Evolutionary conservation across 1,140 invertebrate species (phyloP), one percentile per base, ranked within the genome.

Genomic region (Episyrphus balteatus): DNA sequence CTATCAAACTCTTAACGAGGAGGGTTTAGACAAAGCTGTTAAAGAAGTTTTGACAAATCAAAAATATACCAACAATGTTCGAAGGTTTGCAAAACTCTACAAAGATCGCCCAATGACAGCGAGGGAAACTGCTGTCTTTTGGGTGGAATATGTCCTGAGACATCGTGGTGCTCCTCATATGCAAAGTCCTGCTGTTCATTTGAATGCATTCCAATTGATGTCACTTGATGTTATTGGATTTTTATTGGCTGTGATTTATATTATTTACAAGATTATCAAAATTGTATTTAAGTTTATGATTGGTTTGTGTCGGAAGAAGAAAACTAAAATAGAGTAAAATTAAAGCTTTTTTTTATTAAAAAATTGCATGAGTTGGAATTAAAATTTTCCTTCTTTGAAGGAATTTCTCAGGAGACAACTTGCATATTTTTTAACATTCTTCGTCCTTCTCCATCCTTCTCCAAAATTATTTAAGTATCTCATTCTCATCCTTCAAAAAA

Each of bases 151-250:
- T 45, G 59, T 64, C 9, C 49, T 61, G 3, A 45, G 59, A 21
- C 54, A 68, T 47, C 52, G 55, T 49, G 61, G 57, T 17, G 58
- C 65, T 7, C 40, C 30, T 10, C 59, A 62, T 33, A 48, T 67
- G 17, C 55, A 53, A 41, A 53, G 55, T 2, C 51, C 54, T 13
- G 49, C 30, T n/a, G 36, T 47, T 34, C 66, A 80, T 51, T 51
- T 80, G 19, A 70, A 69, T 46, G 69, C 69, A 53, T 66, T 75
- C 45, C 70, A 77, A 51, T 72, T 71, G 48, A 69, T 73, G 32
- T 52, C 70, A 32, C 40, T 76, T 19, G 76, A 78, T 61, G 69
- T 75, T 1, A 50, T 58, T 5, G n/a, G n/a, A 15, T 47, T 68
- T 18, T 26, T 26, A 8, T 26, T 26, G 21, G 21, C 21, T 26